Evolutionary conservation across 2,113 vertebrate genomes (phyloP), one percentile per base, ranked within the genome.

Genomic region (Macquaria australasica): DNA sequence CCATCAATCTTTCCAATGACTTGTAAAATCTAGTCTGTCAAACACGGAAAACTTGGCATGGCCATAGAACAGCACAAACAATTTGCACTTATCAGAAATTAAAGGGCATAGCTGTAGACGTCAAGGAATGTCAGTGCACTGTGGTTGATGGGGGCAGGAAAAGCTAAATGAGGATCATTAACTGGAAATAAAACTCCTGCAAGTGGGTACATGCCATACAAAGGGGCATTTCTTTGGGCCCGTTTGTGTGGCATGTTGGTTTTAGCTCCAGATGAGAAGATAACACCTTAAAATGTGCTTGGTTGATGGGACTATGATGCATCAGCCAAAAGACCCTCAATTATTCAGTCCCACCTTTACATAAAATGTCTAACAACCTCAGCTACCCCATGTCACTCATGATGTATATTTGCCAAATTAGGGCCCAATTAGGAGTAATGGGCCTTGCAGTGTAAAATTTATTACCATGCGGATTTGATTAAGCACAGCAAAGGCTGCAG

Each of bases 381-480:
- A 64, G 39, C 63, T 31, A 55, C 67, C 82, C 41, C 64, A 15
- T 81, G 90, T 77, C 89, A 89, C 67, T 84, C 45, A 45, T 85
- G 88, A 93, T 88, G 87, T 87, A 91, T 80, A 84, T 90, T 85
- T 83, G 81, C 45, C 81, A 91, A 93, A 94, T 93, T 93, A 86
- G 87, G 83, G 55, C 39, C 85, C 89, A 90, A 89, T 93, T 92
- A 93, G 73, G 87, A 86, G 86, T 89, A 94, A 93, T 91, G 78
- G 91, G 69, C 88, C 88, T 86, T 91, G 91, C 86, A 75, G 85
- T 89, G 86, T 92, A 89, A 87, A 88, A 91, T 89, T 71, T 94
- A 92, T 93, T 71, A 77, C 88, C 91, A 90, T 41, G 63, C 28
- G 91, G 92, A 81, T 93, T 92, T 91, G 79, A 93, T 95, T 94